A percentile compares a stretch with the other conserved stretches of the same genome.
phyloP scores from a whole-genome alignment of 2,113 vertebrate species.

The cattle (Bos taurus) region DNA sequence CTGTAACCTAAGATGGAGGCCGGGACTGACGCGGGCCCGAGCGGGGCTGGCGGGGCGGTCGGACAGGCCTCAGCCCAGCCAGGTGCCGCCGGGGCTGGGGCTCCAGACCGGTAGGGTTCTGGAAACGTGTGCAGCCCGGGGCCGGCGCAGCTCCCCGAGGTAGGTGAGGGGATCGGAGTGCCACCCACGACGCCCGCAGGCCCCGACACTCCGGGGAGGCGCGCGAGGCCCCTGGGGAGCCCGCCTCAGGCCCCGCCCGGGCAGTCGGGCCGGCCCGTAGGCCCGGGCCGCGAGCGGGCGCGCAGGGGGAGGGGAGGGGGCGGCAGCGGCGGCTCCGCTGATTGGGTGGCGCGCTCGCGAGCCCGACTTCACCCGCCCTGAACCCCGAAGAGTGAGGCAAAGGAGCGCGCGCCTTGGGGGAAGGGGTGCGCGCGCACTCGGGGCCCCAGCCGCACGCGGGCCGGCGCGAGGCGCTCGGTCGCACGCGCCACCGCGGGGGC shows the following conservation, averaged over 20 bases:
- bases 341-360: slow-evolving; percentile 64
- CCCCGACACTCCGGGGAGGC: slow-evolving; percentile 39
- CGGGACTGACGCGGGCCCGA: slow-evolving; percentile 65
- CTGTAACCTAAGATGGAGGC: slow-evolving; percentile 77
- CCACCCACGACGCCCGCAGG: slow-evolving; percentile 64
- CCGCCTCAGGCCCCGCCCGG: slow-evolving; percentile 54
- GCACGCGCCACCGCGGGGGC: slow-evolving; percentile 71
- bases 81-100: slow-evolving; percentile 35
- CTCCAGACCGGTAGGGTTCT: neutral
- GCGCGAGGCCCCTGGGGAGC: slow-evolving; percentile 63
- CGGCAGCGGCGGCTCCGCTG: slow-evolving; percentile 36
- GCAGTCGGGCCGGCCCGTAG: slow-evolving; percentile 38
- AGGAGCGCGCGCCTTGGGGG: slow-evolving; percentile 58
- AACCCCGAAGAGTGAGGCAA: slow-evolving; percentile 75
- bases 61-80: slow-evolving; percentile 47
- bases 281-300: slow-evolving; percentile 30
- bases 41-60: slow-evolving; percentile 18
- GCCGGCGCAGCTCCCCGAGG: slow-evolving; percentile 28
- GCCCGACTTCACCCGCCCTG: slow-evolving; percentile 75
- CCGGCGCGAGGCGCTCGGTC: slow-evolving; percentile 56
- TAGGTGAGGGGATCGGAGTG: slow-evolving; percentile 37
- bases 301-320: slow-evolving; percentile 44
- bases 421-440: slow-evolving; percentile 53
- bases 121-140: neutral
- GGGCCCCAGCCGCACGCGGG: slow-evolving; percentile 59